These are phyloP conservation scores for Latrodectus elegans DNA, from an alignment of 2,888 invertebrate species.

Conservation along the genomic window DNA sequence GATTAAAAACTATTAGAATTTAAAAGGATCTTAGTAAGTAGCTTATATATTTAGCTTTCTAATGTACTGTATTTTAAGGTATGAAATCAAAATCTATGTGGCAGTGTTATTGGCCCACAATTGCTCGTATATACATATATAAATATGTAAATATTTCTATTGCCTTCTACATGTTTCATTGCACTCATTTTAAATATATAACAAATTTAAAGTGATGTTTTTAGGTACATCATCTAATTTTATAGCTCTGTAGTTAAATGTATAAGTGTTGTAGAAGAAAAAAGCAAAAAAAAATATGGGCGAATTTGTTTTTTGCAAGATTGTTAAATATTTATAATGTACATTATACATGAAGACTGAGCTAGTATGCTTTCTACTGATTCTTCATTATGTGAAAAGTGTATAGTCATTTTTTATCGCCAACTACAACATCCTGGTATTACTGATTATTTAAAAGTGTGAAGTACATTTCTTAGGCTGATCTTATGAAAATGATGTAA, in stretches of 20 bases:
- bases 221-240: conserved; percentile 22
- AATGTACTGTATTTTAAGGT: background rate
- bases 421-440: conserved; percentile 27
- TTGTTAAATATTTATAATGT: conserved; percentile 59
- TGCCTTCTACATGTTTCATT: conserved; percentile 49
- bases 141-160: conserved; percentile 49
- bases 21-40: no score
- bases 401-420: conserved; percentile 43
- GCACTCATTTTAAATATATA: conserved; percentile 49
- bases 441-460: conserved; percentile 33
- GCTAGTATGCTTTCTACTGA: conserved; percentile 57
- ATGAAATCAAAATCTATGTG: conserved; percentile 45
- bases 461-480: conserved; percentile 62
- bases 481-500: conserved; percentile 54
- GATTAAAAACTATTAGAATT: no score
- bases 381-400: conserved; percentile 42
- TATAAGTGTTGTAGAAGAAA: conserved; percentile 49
- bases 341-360: conserved; percentile 41
- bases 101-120: conserved; percentile 35
- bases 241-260: conserved; percentile 58
- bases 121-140: conserved; percentile 16
- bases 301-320: conserved; percentile 16
- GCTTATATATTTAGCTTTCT: background rate
- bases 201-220: conserved; percentile 22
- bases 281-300: conserved; percentile 12